These are phyloP conservation scores for Psammodynastes pulverulentus DNA, from an alignment of 2,113 vertebrate species.

Conservation along the genomic window DNA sequence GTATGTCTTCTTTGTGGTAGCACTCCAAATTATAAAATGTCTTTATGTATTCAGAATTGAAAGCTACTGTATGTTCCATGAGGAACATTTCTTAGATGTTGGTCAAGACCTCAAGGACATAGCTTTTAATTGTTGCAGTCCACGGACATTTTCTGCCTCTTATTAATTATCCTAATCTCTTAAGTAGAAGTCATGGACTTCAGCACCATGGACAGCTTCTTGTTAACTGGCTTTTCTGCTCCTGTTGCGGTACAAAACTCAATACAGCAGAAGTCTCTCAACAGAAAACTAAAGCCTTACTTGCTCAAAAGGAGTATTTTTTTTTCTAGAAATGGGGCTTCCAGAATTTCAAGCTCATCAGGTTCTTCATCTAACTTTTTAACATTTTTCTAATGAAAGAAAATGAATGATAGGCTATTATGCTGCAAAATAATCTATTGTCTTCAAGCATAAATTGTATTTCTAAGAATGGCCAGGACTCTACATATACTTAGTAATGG, in stretches of 20 bases:
- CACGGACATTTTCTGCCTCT: background rate
- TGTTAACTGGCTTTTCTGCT: background rate
- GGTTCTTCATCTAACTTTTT: background rate
- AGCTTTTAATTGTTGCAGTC: background rate
- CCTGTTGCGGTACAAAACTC: background rate
- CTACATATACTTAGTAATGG: background rate
- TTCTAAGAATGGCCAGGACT: background rate
- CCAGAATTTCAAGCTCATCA: background rate
- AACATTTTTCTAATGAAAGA: background rate
- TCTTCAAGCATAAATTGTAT: background rate
- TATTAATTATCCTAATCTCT: background rate
- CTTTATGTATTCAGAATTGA: background rate
- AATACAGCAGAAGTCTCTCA: background rate
- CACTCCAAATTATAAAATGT: background rate
- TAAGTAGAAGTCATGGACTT: background rate
- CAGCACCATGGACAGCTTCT: background rate
- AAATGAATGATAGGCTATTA: background rate
- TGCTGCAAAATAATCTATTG: background rate
- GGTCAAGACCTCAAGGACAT: conserved; percentile 51
- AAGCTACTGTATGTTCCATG: background rate
- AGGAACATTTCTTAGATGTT: conserved; percentile 41
- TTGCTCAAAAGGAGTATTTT: background rate
- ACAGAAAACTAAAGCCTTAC: background rate
- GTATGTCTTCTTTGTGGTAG: background rate
- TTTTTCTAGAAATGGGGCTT: background rate